Base-by-base conservation (phyloP, 2,797 vertebrate genomes). In the Apodemus agrarius region DNA sequence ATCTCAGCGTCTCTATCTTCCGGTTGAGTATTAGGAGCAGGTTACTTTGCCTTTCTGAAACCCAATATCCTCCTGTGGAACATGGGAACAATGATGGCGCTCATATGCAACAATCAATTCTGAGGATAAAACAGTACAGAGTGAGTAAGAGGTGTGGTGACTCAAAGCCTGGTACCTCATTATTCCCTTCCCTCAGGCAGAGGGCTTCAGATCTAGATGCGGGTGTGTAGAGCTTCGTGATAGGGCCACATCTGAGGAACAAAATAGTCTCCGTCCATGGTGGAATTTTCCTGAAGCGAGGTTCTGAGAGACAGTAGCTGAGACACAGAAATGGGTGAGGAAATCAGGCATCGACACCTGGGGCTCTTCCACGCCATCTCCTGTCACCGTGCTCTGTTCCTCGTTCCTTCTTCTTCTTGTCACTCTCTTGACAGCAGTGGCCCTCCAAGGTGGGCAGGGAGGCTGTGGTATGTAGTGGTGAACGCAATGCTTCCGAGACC, bases 1-100 rank as follows among this genome's bases (percentile, higher is more conserved):
- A 46, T 49, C 79, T 94, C n/a, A 49, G 29, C 14, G 63, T 95
- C 90, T 85, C 76, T 1, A 0, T n/a, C 72, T 91, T 40, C 9
- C 40, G 92, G 72, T 78, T 82, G 46, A 61, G 24, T 40, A 63
- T 92, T 49, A 89, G 67, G 57, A 96, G 43, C 31, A 91, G 84
- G 31, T 59, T 59, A 83, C 22, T 80, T 87, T 89, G 76, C 8
- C 52, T 95, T 67, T 80, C 89, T 65, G 52, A 88, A 87, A 21
- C 31, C 80, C 37, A 80, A 16, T 49, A 12, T 43, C 40, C 26
- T 85, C 72, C 49, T 46, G 69, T 84, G 80, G 82, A 75, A 94
- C 90, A 75, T 21, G 43, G 37, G 46, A 81, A 83, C 37, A 31
- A 24, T 31, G 34, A 57, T 8, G 81, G 37, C 19, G 65, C 59